Percentiles rank a stretch among this genome's conserved stretches.
These are phyloP conservation scores for Euspilapteryx auroguttella DNA, from an alignment of 2,888 invertebrate genomes.

Conservation along the genomic window DNA sequence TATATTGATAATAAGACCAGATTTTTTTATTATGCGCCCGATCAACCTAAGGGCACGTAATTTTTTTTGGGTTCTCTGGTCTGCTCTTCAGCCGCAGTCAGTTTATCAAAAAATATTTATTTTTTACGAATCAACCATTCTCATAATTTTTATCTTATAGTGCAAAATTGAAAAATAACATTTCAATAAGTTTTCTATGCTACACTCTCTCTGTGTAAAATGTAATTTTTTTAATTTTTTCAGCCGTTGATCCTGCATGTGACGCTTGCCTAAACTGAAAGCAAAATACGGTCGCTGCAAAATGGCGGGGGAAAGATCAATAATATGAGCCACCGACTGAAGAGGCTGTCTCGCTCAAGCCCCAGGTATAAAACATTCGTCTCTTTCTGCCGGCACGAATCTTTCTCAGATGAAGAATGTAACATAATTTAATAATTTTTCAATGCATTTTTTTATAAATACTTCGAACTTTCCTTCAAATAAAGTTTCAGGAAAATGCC, in stretches of 20 bases:
- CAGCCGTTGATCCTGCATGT: constrained; percentile 33
- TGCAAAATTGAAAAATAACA: no score
- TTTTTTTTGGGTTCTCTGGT: no score
- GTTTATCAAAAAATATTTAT: no score
- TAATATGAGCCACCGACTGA: constrained; percentile 57
- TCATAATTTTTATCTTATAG: no score
- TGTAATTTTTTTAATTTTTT: constrained; percentile 37
- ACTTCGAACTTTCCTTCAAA: constrained; percentile 19
- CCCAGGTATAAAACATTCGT: constrained; percentile 12
- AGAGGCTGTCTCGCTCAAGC: constrained; percentile 25
- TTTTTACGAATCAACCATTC: no score
- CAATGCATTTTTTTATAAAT: constrained; percentile 29
- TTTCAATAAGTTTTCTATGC: no score
- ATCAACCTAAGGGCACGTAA: no score
- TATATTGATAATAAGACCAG: no score
- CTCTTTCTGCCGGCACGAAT: constrained; percentile 27
- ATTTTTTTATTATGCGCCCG: no score
- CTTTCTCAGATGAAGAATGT: no score
- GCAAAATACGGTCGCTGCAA: constrained; percentile 51
- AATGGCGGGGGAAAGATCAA: constrained; percentile 63
- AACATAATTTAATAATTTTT: no score
- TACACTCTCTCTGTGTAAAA: constrained; percentile 18
- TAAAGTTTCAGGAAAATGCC: constrained; percentile 22
- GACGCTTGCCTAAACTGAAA: constrained; percentile 21
- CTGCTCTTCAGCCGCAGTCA: no score